These are phyloP conservation scores for crab-eating macaque (Macaca fascicularis) DNA, from an alignment of 2,113 vertebrate genomes.

Conservation along the genomic window T2T-MFA8v1.1 NC_088378.1:64327501-64328000, in stretches of 20 bases:
- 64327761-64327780: no score
- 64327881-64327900: no score
- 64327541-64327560: no score
- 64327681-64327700: neutral
- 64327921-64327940: neutral
- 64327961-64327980: neutral
- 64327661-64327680: neutral
- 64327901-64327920: no score
- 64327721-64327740: no score
- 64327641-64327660: neutral
- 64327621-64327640: neutral
- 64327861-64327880: no score
- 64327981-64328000: neutral
- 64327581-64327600: no score
- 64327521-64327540: no score
- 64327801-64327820: neutral
- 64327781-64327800: neutral
- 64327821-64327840: neutral
- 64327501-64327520: no score
- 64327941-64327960: neutral
- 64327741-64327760: neutral
- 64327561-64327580: no score
- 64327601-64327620: no score
- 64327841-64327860: no score
- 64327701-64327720: neutral